phyloP scores from a whole-genome alignment of 2,888 invertebrate genomes.

The Agrilus cyanescens region DNA sequence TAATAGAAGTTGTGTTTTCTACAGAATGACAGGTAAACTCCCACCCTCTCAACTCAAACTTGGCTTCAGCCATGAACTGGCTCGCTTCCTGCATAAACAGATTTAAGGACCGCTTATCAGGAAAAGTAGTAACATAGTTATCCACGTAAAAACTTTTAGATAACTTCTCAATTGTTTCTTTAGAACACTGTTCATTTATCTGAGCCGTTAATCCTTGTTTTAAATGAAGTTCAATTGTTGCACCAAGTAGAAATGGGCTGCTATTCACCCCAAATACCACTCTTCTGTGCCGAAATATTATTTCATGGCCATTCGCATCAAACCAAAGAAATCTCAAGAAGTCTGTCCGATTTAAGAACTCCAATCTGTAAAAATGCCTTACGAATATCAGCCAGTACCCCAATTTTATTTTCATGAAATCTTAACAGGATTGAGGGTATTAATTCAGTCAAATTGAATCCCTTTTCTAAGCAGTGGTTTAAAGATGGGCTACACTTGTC shows the following conservation, averaged over 20 bases:
- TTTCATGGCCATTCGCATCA: neutral
- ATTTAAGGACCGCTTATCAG: neutral
- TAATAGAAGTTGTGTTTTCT: neutral
- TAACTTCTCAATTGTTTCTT: neutral
- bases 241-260: conserved; percentile 12
- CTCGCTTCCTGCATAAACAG: conserved; percentile 1
- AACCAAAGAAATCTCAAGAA: too few relatives aligned
- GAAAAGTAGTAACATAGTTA: neutral
- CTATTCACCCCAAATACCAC: conserved; percentile 4
- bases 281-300: conserved; percentile 2
- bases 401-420: too few relatives aligned
- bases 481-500: conserved; percentile 16
- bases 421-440: too few relatives aligned
- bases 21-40: conserved; percentile 2
- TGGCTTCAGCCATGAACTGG: conserved; percentile 1
- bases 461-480: conserved; percentile 16
- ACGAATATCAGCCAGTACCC: conserved; percentile 2
- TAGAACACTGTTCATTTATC: neutral
- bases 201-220: conserved; percentile 1
- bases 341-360: neutral
- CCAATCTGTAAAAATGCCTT: conserved; percentile 1
- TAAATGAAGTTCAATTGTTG: conserved; percentile 8
- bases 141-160: conserved; percentile 11
- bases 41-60: conserved; percentile 1
- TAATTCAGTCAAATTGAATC: conserved; percentile 5